phyloP scores from a whole-genome alignment of 1,140 invertebrate genomes.

The Dinoponera quadriceps region DNA sequence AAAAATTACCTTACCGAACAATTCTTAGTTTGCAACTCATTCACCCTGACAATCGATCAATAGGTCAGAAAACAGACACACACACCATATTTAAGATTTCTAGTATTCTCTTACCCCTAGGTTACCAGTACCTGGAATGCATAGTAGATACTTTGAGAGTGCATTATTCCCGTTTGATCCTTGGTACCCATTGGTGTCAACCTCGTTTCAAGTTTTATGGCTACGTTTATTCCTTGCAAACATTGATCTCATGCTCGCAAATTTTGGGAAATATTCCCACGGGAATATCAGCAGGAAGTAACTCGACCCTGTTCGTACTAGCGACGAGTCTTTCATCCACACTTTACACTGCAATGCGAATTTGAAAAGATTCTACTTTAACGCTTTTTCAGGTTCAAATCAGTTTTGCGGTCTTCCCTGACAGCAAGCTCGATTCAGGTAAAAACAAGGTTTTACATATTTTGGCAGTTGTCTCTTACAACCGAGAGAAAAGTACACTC shows the following conservation, averaged over 20 bases:
- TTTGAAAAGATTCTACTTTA: constrained; percentile 79
- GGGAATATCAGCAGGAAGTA: constrained; percentile 40
- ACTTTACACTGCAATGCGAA: constrained; percentile 62
- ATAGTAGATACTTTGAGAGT: constrained; percentile 64
- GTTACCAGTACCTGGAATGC: constrained; percentile 68
- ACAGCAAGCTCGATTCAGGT: constrained; percentile 84
- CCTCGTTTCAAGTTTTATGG: constrained; percentile 49
- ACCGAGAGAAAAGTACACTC: constrained; percentile 77
- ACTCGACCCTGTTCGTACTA: constrained; percentile 43
- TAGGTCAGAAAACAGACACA: constrained; percentile 33
- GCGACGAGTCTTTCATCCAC: constrained; percentile 55
- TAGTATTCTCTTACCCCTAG: constrained; percentile 57
- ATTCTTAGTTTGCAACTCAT: constrained; percentile 45
- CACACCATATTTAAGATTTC: constrained; percentile 26
- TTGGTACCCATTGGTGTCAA: constrained; percentile 60
- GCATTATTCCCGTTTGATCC: constrained; percentile 54
- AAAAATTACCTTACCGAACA: constrained; percentile 32
- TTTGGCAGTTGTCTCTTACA: constrained; percentile 73
- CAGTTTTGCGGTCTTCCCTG: constrained; percentile 83
- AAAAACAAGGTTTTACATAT: constrained; percentile 79
- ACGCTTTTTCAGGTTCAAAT: constrained; percentile 85
- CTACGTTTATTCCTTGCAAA: constrained; percentile 55
- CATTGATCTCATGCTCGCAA: constrained; percentile 32
- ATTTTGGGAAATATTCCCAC: constrained; percentile 23
- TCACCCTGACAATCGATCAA: constrained; percentile 26